Evolutionary conservation across 2,113 vertebrate genomes (phyloP).

Genomic region (Onychorhynchus coronatus): DNA sequence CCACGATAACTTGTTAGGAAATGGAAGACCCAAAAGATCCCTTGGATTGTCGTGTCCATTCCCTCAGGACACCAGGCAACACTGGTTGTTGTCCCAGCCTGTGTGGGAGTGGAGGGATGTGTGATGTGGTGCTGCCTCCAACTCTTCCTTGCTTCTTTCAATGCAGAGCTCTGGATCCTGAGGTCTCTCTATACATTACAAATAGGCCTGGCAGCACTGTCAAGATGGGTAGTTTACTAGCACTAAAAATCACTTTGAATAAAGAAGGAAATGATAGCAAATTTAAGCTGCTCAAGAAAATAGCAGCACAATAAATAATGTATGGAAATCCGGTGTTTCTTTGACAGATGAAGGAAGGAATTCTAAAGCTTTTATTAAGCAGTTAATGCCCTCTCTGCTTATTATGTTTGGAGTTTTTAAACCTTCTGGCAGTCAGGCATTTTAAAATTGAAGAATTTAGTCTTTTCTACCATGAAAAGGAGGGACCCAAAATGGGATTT

Average conservation of each 20-base stretch:
- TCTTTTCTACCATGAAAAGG: neutral
- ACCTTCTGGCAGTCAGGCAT: neutral
- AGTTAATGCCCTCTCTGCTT: neutral
- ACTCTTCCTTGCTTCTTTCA: neutral
- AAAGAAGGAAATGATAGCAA: neutral
- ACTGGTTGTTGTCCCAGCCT: too few relatives aligned
- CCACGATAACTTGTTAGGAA: neutral
- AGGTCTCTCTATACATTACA: neutral
- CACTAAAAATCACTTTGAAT: constrained; percentile 3
- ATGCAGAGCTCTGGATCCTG: neutral
- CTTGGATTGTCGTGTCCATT: neutral
- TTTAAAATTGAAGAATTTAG: neutral
- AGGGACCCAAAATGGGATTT: neutral
- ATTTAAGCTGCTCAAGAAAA: neutral
- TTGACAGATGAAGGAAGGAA: neutral
- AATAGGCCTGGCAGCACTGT: neutral
- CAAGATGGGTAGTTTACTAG: neutral
- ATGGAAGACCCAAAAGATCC: neutral
- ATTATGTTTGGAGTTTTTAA: neutral
- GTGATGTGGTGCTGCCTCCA: neutral
- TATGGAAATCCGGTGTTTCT: constrained; percentile 14
- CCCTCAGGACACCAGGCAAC: neutral
- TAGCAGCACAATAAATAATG: neutral
- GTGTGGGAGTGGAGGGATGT: neutral
- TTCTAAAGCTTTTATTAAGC: constrained; percentile 2